Percentiles rank a stretch among this genome's conserved stretches.
Evolutionary conservation across 2,888 invertebrate species (phyloP).

Genomic region (Apodemia mormo): DNA sequence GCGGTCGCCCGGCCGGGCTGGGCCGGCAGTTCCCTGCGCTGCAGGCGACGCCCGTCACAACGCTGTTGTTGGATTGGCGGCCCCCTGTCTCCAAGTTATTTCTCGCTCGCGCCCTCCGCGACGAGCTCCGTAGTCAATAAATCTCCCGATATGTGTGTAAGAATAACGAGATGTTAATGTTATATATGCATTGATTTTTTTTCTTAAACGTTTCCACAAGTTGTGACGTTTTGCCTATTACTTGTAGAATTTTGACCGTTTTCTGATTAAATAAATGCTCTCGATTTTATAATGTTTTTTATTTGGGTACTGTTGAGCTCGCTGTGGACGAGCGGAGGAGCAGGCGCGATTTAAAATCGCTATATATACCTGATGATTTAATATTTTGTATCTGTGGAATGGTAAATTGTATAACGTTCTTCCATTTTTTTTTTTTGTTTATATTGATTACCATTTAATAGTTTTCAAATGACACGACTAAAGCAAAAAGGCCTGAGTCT

Average conservation of each 20-base stretch:
- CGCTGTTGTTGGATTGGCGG: slow-evolving; percentile 81
- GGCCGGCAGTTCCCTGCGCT: slow-evolving; percentile 83
- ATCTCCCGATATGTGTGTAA: slow-evolving; percentile 39
- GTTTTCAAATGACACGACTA: not conserved
- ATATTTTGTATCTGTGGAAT: not conserved
- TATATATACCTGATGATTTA: slow-evolving; percentile 6
- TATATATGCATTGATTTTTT: slow-evolving; percentile 71
- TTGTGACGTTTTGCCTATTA: slow-evolving; percentile 80
- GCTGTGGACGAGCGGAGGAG: slow-evolving; percentile 21
- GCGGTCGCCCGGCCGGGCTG: slow-evolving; percentile 53
- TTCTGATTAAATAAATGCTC: slow-evolving; percentile 75
- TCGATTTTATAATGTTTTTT: slow-evolving; percentile 62
- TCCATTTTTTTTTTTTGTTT: not conserved
- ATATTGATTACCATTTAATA: not conserved
- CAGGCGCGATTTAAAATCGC: slow-evolving; percentile 19
- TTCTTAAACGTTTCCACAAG: slow-evolving; percentile 75
- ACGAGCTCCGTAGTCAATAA: slow-evolving; percentile 16
- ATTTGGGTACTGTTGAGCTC: slow-evolving; percentile 50
- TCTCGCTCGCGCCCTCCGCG: slow-evolving; percentile 18
- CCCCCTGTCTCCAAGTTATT: slow-evolving; percentile 62
- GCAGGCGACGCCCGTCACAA: slow-evolving; percentile 72
- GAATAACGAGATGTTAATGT: slow-evolving; percentile 58
- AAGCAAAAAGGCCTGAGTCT: too few species aligned
- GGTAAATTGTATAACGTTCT: not conserved
- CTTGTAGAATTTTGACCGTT: slow-evolving; percentile 80